phyloP scores from a whole-genome alignment of 2,888 invertebrate genomes.

The Invenusta paracnida region DNA sequence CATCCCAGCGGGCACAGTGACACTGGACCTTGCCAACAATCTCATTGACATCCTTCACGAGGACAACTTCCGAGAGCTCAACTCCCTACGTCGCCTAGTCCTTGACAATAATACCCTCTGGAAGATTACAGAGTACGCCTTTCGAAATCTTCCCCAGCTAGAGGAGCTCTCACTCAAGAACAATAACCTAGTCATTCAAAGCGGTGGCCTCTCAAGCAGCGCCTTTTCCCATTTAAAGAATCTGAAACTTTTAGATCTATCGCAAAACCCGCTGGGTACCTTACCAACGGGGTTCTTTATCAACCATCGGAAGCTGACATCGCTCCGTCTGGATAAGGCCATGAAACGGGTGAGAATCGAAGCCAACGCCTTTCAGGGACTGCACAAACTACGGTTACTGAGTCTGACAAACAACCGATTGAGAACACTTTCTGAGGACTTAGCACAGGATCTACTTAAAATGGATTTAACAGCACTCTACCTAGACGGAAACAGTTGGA shows the following conservation, averaged over 20 bases:
- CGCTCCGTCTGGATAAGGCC: slow-evolving; percentile 27
- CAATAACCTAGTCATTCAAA: slow-evolving; percentile 37
- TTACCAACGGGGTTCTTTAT: slow-evolving; percentile 37
- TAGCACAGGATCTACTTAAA: slow-evolving; percentile 8
- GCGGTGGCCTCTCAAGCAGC: background rate
- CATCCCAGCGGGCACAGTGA: background rate
- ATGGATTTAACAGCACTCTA: slow-evolving; percentile 35
- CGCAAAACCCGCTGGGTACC: slow-evolving; percentile 39
- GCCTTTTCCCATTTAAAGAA: slow-evolving; percentile 36
- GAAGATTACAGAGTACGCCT: slow-evolving; percentile 42
- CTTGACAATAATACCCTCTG: slow-evolving; percentile 23
- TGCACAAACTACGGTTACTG: slow-evolving; percentile 20
- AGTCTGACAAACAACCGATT: slow-evolving; percentile 38
- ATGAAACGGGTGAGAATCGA: slow-evolving; percentile 30
- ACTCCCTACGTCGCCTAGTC: background rate
- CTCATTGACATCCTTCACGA: slow-evolving; percentile 48
- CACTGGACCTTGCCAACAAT: slow-evolving; percentile 52
- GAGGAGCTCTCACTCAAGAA: slow-evolving; percentile 32
- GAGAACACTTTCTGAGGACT: background rate
- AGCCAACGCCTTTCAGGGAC: slow-evolving; percentile 30
- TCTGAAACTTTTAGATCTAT: slow-evolving; percentile 38
- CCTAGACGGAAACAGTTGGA: slow-evolving; percentile 40
- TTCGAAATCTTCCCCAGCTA: slow-evolving; percentile 28
- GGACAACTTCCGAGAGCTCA: slow-evolving; percentile 48
- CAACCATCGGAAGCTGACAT: slow-evolving; percentile 25